phyloP scores from a whole-genome alignment of 2,113 vertebrate species.

The Zosterops borbonicus region DNA sequence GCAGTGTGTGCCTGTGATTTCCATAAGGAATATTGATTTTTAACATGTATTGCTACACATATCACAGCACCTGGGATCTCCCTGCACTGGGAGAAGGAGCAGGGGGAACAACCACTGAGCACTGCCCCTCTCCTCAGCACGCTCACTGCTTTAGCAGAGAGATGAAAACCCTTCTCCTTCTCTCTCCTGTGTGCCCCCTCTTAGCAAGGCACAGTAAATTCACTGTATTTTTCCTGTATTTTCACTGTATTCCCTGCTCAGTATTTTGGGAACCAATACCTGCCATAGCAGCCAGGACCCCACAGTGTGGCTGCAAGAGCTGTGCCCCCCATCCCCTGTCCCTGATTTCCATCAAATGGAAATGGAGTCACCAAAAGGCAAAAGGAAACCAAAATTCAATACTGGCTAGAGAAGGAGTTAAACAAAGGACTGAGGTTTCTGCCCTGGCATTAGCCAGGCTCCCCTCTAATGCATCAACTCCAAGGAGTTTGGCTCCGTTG shows the following conservation, averaged over 20 bases:
- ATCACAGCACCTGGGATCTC: background rate
- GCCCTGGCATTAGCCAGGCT: background rate
- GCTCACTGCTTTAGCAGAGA: background rate
- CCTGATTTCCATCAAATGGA: background rate
- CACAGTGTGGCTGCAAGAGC: background rate
- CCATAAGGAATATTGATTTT: background rate
- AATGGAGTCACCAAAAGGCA: background rate
- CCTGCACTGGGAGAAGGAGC: background rate
- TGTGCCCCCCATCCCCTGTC: background rate
- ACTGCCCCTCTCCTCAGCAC: background rate
- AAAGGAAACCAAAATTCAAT: background rate
- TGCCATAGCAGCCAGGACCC: background rate
- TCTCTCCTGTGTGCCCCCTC: background rate
- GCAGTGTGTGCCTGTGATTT: background rate
- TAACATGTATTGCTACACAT: background rate
- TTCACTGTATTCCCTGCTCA: background rate
- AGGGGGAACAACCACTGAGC: fast-evolving
- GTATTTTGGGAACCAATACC: conserved; percentile 11
- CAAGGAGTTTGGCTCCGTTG: fast-evolving
- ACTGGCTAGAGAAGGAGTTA: background rate
- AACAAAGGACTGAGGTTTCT: background rate
- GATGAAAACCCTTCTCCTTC: background rate
- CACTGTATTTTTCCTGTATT: no score
- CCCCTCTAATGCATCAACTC: background rate
- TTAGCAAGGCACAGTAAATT: conserved; percentile 26